phyloP scores from a whole-genome alignment of 2,797 vertebrate species.

The Microctenopoma steveboyesi region DNA sequence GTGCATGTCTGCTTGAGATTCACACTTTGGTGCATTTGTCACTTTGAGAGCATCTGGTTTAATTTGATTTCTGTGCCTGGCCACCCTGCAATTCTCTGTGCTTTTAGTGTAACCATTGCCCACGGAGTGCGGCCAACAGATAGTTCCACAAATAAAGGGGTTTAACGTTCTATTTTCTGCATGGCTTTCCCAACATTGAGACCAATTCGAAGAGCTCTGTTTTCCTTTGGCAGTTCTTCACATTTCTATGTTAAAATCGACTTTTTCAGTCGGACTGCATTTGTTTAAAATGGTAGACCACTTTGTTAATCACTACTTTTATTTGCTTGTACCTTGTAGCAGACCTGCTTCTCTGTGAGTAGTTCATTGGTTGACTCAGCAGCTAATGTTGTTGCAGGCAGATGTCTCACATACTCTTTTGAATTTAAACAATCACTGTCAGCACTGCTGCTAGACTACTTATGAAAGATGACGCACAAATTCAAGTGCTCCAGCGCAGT shows the following conservation, averaged over 20 bases:
- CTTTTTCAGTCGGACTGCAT: conserved; percentile 28
- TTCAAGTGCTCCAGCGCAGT: conserved; percentile 17
- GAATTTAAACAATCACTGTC: conserved; percentile 17
- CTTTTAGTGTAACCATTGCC: conserved; percentile 79
- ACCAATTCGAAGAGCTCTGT: conserved; percentile 40
- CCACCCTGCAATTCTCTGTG: conserved; percentile 80
- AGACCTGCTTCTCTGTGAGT: conserved; percentile 15
- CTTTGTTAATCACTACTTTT: conserved; percentile 31
- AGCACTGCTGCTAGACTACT: conserved; percentile 7
- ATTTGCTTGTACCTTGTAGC: not conserved
- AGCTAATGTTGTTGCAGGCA: conserved; percentile 25
- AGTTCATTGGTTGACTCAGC: conserved; percentile 8
- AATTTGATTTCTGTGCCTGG: conserved; percentile 83
- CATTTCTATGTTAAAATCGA: conserved; percentile 17
- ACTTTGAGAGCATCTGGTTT: conserved; percentile 78
- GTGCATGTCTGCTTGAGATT: conserved; percentile 68
- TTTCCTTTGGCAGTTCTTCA: conserved; percentile 22
- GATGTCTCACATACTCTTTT: conserved; percentile 10
- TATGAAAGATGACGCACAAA: conserved; percentile 1
- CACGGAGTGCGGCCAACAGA: conserved; percentile 81
- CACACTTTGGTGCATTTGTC: conserved; percentile 80
- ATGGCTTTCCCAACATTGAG: conserved; percentile 66
- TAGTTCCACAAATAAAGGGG: conserved; percentile 85
- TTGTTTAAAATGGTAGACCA: conserved; percentile 40
- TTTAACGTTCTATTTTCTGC: conserved; percentile 82